Evolutionary conservation across 1,140 invertebrate species (phyloP), one percentile per base, ranked within the genome.

Genomic region (Drosophila pectinifera): DNA sequence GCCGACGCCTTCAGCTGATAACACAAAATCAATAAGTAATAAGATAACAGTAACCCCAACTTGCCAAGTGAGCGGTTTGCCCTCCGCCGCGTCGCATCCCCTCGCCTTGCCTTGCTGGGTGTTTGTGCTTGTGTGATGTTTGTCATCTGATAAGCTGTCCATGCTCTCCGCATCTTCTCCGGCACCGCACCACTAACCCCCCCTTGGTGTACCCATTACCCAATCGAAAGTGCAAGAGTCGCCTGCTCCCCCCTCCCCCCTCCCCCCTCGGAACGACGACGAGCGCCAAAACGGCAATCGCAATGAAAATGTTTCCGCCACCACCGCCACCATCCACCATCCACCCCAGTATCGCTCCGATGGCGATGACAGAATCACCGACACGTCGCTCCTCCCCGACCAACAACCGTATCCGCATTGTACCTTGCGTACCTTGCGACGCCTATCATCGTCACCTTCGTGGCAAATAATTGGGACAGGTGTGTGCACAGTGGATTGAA

Each of bases 1-100:
- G 49, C 18, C 49, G 49, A 74, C 64, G 63, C 56, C 78, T 62
- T 53, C 42, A 46, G 56, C 64, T 78, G 79, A 83, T 83, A 83
- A 83, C 70, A 78, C 64, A 83, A 83, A 83, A 83, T 83, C 80
- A 83, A 83, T 83, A 82, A 83, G 80, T 75, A 83, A 82, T 82
- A 83, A 83, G 80, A 83, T 83, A 83, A 78, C 75, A 31, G 78
- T 82, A 82, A 78, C 80, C 78, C 79, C 73, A 81, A 81, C 70
- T 45, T 34, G 45, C 74, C 59, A 62, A 63, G 59, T 57, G 46
- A 45, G 55, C 55, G 41, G 22, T 26, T 46, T 16, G 55, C 31
- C 22, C 57, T 20, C 28, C 20, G 10, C 28, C 10, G 28, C 10
- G 18, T 20, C 4, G 10, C 39, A 2, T 46, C 20, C 16, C 57